These are phyloP conservation scores for Thunnus albacares DNA, from an alignment of 2,797 vertebrate genomes.

Conservation along the genomic window DNA sequence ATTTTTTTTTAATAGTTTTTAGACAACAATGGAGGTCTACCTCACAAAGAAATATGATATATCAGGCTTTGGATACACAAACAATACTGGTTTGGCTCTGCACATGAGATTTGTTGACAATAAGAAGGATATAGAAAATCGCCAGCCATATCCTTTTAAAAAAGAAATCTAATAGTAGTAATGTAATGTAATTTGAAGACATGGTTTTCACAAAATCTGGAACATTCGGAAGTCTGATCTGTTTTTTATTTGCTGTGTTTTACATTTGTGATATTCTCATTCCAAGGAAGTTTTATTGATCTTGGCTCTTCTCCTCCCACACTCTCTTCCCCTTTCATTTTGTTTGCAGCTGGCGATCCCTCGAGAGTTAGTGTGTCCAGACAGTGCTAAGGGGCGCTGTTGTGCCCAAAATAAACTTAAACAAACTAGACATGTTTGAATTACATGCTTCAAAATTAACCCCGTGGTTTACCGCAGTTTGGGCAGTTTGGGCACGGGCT, in stretches of 20 bases:
- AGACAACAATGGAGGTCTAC: too few species aligned
- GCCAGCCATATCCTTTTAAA: too few species aligned
- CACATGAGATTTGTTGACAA: too few species aligned
- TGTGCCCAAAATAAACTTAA: constrained; percentile 74
- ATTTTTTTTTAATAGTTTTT: too few species aligned
- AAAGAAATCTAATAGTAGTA: neutral
- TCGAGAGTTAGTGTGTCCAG: constrained; percentile 52
- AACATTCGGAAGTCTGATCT: neutral
- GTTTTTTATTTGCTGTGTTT: constrained; percentile 18
- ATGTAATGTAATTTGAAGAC: neutral
- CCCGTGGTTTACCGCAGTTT: constrained; percentile 67
- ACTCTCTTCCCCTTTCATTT: constrained; percentile 51
- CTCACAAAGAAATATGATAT: too few species aligned
- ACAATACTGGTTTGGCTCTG: too few species aligned
- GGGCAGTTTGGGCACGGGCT: constrained; percentile 69
- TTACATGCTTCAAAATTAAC: constrained; percentile 79
- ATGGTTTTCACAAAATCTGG: neutral
- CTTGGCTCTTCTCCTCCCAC: constrained; percentile 29
- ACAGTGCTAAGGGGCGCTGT: constrained; percentile 52
- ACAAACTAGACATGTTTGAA: constrained; percentile 76
- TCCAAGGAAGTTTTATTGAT: constrained; percentile 48
- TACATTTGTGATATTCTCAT: constrained; percentile 36
- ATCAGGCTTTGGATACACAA: too few species aligned
- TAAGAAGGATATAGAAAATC: neutral
- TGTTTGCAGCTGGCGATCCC: constrained; percentile 45